Conservation (phyloP, 92 coral and sea anemone species). For the Isaurus tuberculatus region DNA sequence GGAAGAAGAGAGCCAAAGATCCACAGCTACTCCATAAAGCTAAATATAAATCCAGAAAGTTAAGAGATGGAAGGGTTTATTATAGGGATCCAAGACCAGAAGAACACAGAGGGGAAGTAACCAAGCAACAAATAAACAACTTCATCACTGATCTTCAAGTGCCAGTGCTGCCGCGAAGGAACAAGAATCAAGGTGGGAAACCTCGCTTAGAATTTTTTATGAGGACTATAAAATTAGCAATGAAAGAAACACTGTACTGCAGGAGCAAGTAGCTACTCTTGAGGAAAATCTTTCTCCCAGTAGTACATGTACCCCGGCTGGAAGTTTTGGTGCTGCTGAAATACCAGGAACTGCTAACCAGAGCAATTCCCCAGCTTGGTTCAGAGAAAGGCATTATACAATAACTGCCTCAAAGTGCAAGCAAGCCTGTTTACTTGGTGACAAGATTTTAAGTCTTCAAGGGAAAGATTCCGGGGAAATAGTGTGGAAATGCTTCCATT, state of each 20-base stretch:
- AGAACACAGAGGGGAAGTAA: not conserved
- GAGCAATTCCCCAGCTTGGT: slow-evolving; percentile 32
- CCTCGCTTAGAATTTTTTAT: slow-evolving; percentile 27
- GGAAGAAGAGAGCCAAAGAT: slow-evolving; percentile 49
- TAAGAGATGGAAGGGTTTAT: slow-evolving; percentile 10
- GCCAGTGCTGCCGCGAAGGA: not conserved
- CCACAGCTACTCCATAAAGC: slow-evolving; percentile 31
- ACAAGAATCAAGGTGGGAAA: slow-evolving; percentile 43
- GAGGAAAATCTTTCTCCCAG: slow-evolving; percentile 2
- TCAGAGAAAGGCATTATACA: slow-evolving; percentile 16
- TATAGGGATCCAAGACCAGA: slow-evolving; percentile 46
- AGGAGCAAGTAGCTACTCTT: slow-evolving; percentile 1
- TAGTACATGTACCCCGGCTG: not conserved
- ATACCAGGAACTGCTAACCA: slow-evolving; percentile 22
- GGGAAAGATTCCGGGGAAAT: slow-evolving; percentile 19
- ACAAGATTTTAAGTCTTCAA: slow-evolving; percentile 10
- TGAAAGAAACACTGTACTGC: slow-evolving; percentile 2
- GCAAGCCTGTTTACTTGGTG: slow-evolving; percentile 20
- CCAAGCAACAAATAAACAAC: not conserved
- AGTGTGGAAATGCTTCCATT: slow-evolving; percentile 36
- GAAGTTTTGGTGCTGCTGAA: slow-evolving; percentile 20
- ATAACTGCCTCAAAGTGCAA: slow-evolving; percentile 46
- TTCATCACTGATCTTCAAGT: not conserved
- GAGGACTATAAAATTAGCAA: slow-evolving; percentile 16
- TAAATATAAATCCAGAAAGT: slow-evolving; percentile 27